A percentile compares a stretch with the other conserved stretches of the same genome.
Conservation (phyloP, 1,140 invertebrate genomes). For the Phthorimaea operculella region DNA sequence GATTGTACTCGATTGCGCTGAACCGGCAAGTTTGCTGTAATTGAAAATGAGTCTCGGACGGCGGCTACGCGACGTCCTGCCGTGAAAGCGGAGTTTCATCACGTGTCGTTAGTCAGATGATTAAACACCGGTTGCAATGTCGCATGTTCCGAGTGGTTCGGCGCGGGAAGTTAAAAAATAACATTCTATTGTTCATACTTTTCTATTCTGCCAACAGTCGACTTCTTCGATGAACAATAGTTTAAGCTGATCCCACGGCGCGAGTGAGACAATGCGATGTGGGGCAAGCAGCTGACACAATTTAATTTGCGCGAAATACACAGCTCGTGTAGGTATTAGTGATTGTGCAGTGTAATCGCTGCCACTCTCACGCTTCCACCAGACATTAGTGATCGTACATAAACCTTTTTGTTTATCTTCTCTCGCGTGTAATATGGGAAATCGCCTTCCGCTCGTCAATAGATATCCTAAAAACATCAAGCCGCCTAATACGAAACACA, state of each 20-base stretch:
- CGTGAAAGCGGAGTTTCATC: slow-evolving; percentile 4
- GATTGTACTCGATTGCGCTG: slow-evolving; percentile 17
- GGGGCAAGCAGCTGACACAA: slow-evolving; percentile 59
- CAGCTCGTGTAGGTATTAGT: slow-evolving; percentile 25
- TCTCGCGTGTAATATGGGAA: background rate
- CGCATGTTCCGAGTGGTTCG: slow-evolving; percentile 9
- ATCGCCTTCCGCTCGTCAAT: background rate
- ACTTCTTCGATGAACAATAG: slow-evolving; percentile 43
- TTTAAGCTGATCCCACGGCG: slow-evolving; percentile 48
- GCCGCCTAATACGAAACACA: no score
- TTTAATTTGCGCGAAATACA: slow-evolving; percentile 55
- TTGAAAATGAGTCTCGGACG: slow-evolving; percentile 9
- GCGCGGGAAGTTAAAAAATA: slow-evolving; percentile 32
- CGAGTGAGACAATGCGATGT: slow-evolving; percentile 57
- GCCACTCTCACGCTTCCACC: slow-evolving; percentile 46
- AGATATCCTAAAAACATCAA: no score
- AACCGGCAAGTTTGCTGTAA: slow-evolving; percentile 12
- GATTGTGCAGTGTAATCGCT: slow-evolving; percentile 34
- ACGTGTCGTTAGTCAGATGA: background rate
- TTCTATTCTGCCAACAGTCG: slow-evolving; percentile 49
- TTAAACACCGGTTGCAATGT: slow-evolving; percentile 3
- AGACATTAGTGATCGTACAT: slow-evolving; percentile 12
- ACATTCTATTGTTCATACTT: slow-evolving; percentile 44
- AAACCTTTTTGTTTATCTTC: background rate
- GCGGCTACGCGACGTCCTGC: slow-evolving; percentile 7